Conservation (phyloP, 1,140 invertebrate species). For the Phortica variegata region DNA sequence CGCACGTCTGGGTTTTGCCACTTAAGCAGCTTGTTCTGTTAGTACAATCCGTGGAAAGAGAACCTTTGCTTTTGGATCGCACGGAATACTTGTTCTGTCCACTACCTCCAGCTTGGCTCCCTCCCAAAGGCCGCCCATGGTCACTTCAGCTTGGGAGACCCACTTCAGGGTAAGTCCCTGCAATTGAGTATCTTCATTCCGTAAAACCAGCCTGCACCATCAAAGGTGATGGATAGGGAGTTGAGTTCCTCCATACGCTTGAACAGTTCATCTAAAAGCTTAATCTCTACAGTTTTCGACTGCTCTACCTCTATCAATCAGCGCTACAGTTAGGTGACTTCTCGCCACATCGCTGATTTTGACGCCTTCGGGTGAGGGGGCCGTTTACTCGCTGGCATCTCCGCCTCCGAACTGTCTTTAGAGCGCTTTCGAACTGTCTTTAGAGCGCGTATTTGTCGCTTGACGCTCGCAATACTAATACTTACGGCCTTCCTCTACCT, state of each 20-base stretch:
- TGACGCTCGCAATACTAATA: not conserved
- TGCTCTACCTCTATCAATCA: not conserved
- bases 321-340: not conserved
- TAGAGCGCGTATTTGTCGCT: not conserved
- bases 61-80: not conserved
- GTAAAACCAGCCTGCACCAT: not conserved
- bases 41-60: no score
- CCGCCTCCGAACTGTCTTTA: not conserved
- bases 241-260: not conserved
- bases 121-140: not conserved
- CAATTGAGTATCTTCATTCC: not conserved
- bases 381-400: not conserved
- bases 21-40: no score
- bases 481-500: not conserved
- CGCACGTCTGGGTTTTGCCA: no score
- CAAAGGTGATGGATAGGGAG: not conserved
- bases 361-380: no score
- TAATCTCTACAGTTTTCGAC: not conserved
- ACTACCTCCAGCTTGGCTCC: not conserved
- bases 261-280: not conserved
- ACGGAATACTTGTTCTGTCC: not conserved
- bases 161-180: conserved; percentile 1
- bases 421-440: not conserved
- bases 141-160: not conserved
- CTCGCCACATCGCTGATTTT: not conserved